Percentiles rank a stretch among this genome's conserved stretches.
These are phyloP conservation scores for Folsomia candida DNA, from an alignment of 2,888 invertebrate species.

Conservation along the genomic window DNA sequence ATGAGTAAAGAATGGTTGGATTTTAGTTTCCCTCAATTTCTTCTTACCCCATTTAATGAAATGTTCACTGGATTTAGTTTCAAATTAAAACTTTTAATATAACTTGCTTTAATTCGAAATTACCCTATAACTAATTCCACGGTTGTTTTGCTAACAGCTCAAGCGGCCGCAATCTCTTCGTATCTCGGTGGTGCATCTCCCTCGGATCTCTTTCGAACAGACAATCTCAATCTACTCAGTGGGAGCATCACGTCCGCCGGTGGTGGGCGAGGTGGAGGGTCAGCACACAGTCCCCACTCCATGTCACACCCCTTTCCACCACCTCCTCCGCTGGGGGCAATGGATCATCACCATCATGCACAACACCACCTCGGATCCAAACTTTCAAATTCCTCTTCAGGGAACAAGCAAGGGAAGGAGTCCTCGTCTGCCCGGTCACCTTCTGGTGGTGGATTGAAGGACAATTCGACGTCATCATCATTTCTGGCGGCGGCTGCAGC, in stretches of 20 bases:
- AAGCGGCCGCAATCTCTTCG: slow-evolving; percentile 23
- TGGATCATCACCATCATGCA: slow-evolving; percentile 27
- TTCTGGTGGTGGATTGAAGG: not conserved
- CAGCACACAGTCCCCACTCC: slow-evolving; percentile 36
- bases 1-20: too few species aligned
- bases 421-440: slow-evolving; percentile 16
- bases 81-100: too few species aligned
- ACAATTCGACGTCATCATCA: slow-evolving; percentile 27
- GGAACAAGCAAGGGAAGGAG: slow-evolving; percentile 34
- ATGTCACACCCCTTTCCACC: slow-evolving; percentile 10
- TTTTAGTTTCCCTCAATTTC: too few species aligned
- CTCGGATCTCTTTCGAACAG: slow-evolving; percentile 45
- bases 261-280: slow-evolving; percentile 40
- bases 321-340: slow-evolving; percentile 30
- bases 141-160: slow-evolving; percentile 19
- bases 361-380: slow-evolving; percentile 22
- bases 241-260: slow-evolving; percentile 38
- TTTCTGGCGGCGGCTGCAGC: slow-evolving; percentile 37
- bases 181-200: slow-evolving; percentile 31
- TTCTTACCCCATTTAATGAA: too few species aligned
- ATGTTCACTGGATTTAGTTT: too few species aligned
- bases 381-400: not conserved
- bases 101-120: too few species aligned
- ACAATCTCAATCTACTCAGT: slow-evolving; percentile 45
- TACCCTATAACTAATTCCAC: too few species aligned